phyloP scores from a whole-genome alignment of 1,140 invertebrate genomes.

The Paraescarpia echinospica region DNA sequence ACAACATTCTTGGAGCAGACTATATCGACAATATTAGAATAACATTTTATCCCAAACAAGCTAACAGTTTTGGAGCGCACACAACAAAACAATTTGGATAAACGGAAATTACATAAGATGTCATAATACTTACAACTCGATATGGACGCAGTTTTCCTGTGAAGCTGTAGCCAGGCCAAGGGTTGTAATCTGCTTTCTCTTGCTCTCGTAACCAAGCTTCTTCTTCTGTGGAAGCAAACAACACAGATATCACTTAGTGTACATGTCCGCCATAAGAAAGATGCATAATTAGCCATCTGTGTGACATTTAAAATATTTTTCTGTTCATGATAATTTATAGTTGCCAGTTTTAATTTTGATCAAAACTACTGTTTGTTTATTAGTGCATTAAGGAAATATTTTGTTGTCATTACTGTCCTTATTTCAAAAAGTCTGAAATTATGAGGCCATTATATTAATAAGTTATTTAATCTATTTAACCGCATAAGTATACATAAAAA shows the following conservation, averaged over 20 bases:
- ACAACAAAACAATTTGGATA: neutral
- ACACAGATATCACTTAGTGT: neutral
- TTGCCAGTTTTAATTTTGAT: neutral
- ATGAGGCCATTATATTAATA: neutral
- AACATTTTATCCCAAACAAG: neutral
- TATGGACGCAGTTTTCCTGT: conserved; percentile 82
- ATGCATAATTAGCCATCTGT: neutral
- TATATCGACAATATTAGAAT: neutral
- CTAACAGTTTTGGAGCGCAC: neutral
- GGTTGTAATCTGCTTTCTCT: conserved; percentile 69
- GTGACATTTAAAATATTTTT: neutral
- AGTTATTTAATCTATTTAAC: neutral
- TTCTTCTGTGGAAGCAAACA: neutral
- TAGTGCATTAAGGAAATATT: too few species aligned
- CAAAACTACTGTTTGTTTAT: neutral
- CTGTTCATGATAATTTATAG: neutral
- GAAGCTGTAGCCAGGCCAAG: conserved; percentile 88
- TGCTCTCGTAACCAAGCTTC: conserved; percentile 4
- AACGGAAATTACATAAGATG: neutral
- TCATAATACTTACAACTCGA: conserved; percentile 59
- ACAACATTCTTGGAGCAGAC: too few species aligned
- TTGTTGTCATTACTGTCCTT: too few species aligned
- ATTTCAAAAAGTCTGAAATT: neutral
- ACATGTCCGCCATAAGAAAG: neutral
- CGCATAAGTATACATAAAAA: neutral